These are phyloP conservation scores for Thera obeliscata DNA, from an alignment of 2,888 invertebrate genomes.

Conservation along the genomic window DNA sequence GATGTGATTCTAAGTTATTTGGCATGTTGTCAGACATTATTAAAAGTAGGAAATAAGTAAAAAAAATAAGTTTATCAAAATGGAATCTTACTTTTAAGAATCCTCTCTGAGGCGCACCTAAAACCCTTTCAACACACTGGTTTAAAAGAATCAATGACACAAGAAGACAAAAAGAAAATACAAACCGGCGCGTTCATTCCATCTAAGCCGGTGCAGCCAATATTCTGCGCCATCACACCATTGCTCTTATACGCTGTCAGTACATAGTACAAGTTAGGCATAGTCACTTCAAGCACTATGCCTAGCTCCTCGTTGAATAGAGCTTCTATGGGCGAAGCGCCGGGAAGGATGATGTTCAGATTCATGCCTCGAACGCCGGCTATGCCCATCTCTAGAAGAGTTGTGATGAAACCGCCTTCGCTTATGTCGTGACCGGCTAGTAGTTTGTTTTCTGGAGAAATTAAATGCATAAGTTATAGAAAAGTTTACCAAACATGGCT, in stretches of 20 bases:
- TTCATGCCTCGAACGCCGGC: conserved; percentile 93
- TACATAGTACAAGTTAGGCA: conserved; percentile 83
- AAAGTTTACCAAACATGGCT: neutral
- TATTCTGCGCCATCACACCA: conserved; percentile 86
- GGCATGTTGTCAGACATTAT: too few species aligned
- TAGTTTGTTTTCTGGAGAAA: conserved; percentile 85
- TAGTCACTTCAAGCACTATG: conserved; percentile 90
- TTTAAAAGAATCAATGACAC: too few species aligned
- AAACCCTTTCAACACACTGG: too few species aligned
- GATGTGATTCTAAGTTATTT: too few species aligned
- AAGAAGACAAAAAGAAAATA: conserved; percentile 15
- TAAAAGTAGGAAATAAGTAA: too few species aligned
- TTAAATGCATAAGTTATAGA: neutral
- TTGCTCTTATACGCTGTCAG: conserved; percentile 84
- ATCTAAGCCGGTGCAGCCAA: conserved; percentile 87
- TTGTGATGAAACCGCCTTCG: conserved; percentile 97
- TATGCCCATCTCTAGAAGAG: conserved; percentile 97
- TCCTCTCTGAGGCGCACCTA: too few species aligned
- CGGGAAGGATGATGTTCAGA: conserved; percentile 80
- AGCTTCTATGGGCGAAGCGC: conserved; percentile 85
- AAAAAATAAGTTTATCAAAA: too few species aligned
- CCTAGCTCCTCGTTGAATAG: conserved; percentile 95
- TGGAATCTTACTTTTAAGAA: too few species aligned
- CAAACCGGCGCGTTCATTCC: conserved; percentile 87
- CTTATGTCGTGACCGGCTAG: conserved; percentile 97